These are phyloP conservation scores for Pelecanus crispus DNA, from an alignment of 2,113 vertebrate species.

Conservation along the genomic window DNA sequence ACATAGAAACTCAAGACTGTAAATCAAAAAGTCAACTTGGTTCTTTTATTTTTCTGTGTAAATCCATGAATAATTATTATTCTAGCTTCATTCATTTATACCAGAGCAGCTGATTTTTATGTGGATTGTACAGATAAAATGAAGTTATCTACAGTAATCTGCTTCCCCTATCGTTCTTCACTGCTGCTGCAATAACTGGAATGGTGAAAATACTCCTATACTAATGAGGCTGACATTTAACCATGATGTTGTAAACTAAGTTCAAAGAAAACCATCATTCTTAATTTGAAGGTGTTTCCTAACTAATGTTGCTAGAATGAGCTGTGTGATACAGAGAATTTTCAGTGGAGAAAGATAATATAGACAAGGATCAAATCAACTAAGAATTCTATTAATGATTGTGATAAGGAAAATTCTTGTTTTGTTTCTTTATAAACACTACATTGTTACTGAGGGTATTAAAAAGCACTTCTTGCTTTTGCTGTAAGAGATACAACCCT, in stretches of 20 bases:
- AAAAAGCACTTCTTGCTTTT: neutral
- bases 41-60: neutral
- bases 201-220: neutral
- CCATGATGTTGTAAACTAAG: neutral
- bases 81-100: neutral
- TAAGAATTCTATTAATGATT: neutral
- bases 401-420: neutral
- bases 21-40: neutral
- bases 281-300: neutral
- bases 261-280: neutral
- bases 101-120: neutral
- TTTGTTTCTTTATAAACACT: neutral
- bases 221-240: constrained; percentile 37
- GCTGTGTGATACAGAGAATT: neutral
- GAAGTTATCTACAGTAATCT: neutral
- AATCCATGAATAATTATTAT: neutral
- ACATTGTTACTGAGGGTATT: neutral
- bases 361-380: neutral
- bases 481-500: neutral
- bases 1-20: neutral
- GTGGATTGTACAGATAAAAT: neutral
- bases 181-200: neutral
- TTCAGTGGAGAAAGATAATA: neutral
- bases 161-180: neutral
- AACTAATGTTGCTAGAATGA: neutral